Base-by-base conservation (phyloP, 92 coral and sea anemone genomes). In the Scolanthus callimorphus region DNA sequence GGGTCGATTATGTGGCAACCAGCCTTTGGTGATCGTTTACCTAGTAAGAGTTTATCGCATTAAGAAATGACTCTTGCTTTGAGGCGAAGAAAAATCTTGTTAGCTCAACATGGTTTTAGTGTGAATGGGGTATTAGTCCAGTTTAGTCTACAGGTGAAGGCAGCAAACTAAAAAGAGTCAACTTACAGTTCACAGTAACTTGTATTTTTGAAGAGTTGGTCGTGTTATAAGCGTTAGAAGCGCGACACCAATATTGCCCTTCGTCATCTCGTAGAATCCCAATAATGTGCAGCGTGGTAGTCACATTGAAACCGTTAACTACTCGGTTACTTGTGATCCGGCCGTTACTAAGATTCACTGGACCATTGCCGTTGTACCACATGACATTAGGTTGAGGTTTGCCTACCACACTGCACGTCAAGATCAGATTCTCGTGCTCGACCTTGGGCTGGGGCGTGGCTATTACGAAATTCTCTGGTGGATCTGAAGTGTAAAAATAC, bases 231-330 rank as follows among this genome's bases (percentile, higher is more conserved):
- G 25, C 59, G 53, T 79, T 79, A 4, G 20, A 8, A 17, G 71
- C 74, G 12, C 56, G 34, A 51, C 85, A 79, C 15, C 17, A 29
- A 39, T 63, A 79, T 2, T 31, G 37, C 31, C 79, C 79, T 34
- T 64, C 73, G 50, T 79, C 85, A 13, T 20, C 30, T 27, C 70
- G 51, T n/a, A 59, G 39, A 17, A 71, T 37, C 29, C 57, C 71
- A 17, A 39, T 37, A 51, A 79, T 70, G 37, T 69, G 70, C 50
- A 79, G 69, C 10, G 74, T 39, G 19, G 74, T 53, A 10, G 17
- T 43, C 29, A 9, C 59, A 20, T 10, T 25, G 0, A 13, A 17
- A 13, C 9, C 41, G 22, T 44, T 31, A 23, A 54, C 74, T 19
- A 79, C 37, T 26, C 26, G 56, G 17, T 29, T 38, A 39, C 17